Base-by-base conservation (phyloP, 2,113 vertebrate species). In the Prinia subflava region DNA sequence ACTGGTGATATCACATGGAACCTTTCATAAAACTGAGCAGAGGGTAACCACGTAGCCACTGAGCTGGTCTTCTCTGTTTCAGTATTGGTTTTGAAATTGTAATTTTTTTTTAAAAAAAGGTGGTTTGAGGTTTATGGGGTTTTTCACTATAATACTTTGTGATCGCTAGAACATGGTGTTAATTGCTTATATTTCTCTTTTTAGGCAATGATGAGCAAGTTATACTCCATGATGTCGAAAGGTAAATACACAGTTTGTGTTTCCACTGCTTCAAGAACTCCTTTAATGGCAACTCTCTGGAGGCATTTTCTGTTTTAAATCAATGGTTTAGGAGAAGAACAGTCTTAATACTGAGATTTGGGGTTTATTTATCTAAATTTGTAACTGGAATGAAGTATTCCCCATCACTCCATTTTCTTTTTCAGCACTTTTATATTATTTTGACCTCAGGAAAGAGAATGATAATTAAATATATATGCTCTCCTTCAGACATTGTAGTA, bases 191-290 rank as follows among this genome's bases (percentile, higher is more conserved):
- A 94, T 97, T 93, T 80, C 70, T 95, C 79, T 96, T 96, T 96
- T 24, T 90, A 99, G 99, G 99, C 94, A 99, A 99, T 75, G 99
- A 99, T 96, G 99, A 99, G 53, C 99, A 99, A 97, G 99, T 99
- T 97, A 99, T 99, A 97, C 99, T 99, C 87, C 99, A 99, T 86
- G 99, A 99, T 74, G 99, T 99, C 83, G 99, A 99, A 97, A 99
- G 99, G 99, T 99, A 97, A 96, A 96, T 98, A 90, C 18, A 71
- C n/a, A 77, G 33, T 95, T 95, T 86, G 13, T 88, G 10, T 97
- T 85, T 89, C 68, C 50, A 88, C 19, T 92, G 62, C 82, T 89
- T 95, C 46, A 83, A 67, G 53, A 92, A 23, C 31, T 31, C 50
- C 19, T 24, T 89, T 87, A 78, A 37, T 70, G 27, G 52, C 57